Conservation (phyloP, 2,113 vertebrate species). For the Larimichthys crocea region DNA sequence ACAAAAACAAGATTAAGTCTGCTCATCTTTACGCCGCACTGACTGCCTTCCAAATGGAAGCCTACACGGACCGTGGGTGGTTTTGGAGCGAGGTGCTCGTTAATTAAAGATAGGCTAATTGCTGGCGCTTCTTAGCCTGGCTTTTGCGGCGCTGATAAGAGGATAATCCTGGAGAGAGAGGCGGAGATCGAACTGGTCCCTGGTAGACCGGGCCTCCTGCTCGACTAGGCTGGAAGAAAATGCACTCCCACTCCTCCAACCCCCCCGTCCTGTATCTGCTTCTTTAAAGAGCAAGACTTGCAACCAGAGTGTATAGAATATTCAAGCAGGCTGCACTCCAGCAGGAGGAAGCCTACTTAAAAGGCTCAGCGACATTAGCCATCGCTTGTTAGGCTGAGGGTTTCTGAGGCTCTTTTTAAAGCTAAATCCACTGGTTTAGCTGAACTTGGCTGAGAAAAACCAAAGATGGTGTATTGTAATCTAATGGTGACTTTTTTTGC, state of each 20-base stretch:
- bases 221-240: conserved; percentile 73
- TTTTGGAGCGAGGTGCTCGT: conserved; percentile 80
- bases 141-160: conserved; percentile 84
- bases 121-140: conserved; percentile 83
- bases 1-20: conserved; percentile 79
- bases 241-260: conserved; percentile 34
- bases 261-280: conserved; percentile 33
- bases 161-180: conserved; percentile 85
- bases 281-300: conserved; percentile 65
- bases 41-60: conserved; percentile 76
- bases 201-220: conserved; percentile 76
- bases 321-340: conserved; percentile 74
- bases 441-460: conserved; percentile 19
- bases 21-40: conserved; percentile 63
- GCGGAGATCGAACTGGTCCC: conserved; percentile 82
- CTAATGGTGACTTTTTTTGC: neutral
- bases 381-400: conserved; percentile 30
- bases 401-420: conserved; percentile 29
- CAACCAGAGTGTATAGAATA: conserved; percentile 75
- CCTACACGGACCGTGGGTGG: conserved; percentile 78
- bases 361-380: conserved; percentile 56
- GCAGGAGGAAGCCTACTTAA: conserved; percentile 54
- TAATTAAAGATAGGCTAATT: conserved; percentile 89
- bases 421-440: conserved; percentile 11
- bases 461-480: neutral